These are phyloP conservation scores for Drosophila subsilvestris DNA, from an alignment of 2,888 invertebrate genomes.

Conservation along the genomic window DNA sequence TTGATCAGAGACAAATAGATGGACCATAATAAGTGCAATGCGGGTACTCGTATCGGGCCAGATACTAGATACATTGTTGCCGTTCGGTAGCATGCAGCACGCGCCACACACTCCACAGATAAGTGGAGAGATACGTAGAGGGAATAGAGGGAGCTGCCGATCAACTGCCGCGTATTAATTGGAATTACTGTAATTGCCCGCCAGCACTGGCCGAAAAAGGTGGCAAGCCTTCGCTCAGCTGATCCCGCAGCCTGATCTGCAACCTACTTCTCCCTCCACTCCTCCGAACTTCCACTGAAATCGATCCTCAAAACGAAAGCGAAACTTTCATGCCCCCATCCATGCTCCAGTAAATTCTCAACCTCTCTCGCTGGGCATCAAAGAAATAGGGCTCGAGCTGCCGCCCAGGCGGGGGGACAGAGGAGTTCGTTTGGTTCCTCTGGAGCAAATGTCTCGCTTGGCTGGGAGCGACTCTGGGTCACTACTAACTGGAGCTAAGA, in stretches of 20 bases:
- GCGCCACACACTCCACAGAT: slow-evolving; percentile 81
- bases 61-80: slow-evolving; percentile 24
- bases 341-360: slow-evolving; percentile 32
- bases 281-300: slow-evolving; percentile 10
- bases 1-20: slow-evolving; percentile 47
- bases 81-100: slow-evolving; percentile 81
- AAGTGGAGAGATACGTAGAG: slow-evolving; percentile 37
- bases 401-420: slow-evolving; percentile 20
- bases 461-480: slow-evolving; percentile 37
- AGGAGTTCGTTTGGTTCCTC: slow-evolving; percentile 15
- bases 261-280: slow-evolving; percentile 13
- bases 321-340: slow-evolving; percentile 16
- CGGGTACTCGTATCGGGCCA: slow-evolving; percentile 13
- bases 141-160: slow-evolving; percentile 18
- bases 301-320: slow-evolving; percentile 38
- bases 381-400: slow-evolving; percentile 2
- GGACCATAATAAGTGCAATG: slow-evolving; percentile 38
- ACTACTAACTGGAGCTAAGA: slow-evolving; percentile 9
- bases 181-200: slow-evolving; percentile 45
- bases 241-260: slow-evolving; percentile 18
- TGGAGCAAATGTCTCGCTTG: slow-evolving; percentile 31
- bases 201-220: slow-evolving; percentile 34
- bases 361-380: slow-evolving; percentile 26
- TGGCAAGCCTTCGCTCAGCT: not conserved
- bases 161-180: slow-evolving; percentile 41